Evolutionary conservation across 2,113 vertebrate species (phyloP).

Genomic region (Dinomys branickii): DNA sequence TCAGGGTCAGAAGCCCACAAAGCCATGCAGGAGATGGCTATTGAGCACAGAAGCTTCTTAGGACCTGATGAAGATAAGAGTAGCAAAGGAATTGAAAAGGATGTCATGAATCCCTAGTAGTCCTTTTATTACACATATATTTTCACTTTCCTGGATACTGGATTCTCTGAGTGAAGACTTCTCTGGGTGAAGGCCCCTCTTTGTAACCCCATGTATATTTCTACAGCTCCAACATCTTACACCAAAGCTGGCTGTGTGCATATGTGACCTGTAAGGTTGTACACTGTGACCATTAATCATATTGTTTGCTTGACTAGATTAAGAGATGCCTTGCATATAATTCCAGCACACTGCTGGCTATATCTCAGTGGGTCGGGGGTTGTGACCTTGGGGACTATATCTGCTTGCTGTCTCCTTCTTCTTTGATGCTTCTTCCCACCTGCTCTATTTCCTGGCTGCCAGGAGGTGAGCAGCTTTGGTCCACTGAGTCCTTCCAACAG

Average conservation of each 20-base stretch:
- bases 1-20: not conserved
- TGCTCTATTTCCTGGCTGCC: not conserved
- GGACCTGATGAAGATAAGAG: not conserved
- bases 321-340: not conserved
- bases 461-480: not conserved
- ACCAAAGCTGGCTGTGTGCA: not conserved
- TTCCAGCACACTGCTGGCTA: not conserved
- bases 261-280: not conserved
- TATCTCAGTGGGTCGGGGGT: not conserved
- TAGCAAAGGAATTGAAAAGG: not conserved
- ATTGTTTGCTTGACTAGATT: not conserved
- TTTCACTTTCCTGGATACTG: not conserved
- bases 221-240: not conserved
- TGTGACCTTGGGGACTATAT: not conserved
- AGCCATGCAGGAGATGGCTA: not conserved
- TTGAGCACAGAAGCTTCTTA: not conserved
- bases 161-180: not conserved
- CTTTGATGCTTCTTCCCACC: not conserved
- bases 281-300: not conserved
- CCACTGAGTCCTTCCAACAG: not conserved
- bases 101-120: not conserved
- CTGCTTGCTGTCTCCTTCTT: not conserved
- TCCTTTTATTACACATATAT: not conserved
- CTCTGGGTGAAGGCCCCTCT: not conserved
- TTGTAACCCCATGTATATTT: not conserved